Conservation (phyloP, 2,113 vertebrate species). For the Rhynchomys soricoides region DNA sequence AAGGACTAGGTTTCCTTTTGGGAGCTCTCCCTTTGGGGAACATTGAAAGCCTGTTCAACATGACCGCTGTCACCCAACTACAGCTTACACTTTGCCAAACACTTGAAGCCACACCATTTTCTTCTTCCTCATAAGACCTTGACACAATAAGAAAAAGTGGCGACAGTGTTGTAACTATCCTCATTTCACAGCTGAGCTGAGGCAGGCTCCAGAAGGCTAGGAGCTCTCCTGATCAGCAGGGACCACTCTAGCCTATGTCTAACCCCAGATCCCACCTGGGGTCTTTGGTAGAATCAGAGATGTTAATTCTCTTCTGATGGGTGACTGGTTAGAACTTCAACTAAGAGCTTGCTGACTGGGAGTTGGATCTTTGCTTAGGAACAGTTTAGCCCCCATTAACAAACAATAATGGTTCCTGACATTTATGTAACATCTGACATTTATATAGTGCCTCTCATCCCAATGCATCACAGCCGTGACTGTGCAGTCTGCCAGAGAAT, state of each 20-base stretch:
- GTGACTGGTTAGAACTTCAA: neutral
- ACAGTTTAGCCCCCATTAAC: conserved; percentile 55
- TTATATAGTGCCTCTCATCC: conserved; percentile 59
- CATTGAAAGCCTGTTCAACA: neutral
- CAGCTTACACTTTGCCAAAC: neutral
- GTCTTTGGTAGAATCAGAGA: neutral
- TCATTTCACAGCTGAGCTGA: neutral
- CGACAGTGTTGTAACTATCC: neutral
- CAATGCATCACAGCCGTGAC: conserved; percentile 61
- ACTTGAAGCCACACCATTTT: neutral
- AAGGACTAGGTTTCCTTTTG: neutral
- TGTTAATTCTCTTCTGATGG: neutral
- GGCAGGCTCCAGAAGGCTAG: neutral
- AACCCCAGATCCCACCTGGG: neutral
- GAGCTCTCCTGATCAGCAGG: neutral
- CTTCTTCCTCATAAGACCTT: neutral
- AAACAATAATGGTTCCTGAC: conserved; percentile 70
- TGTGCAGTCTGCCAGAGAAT: conserved; percentile 65
- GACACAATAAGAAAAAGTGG: neutral
- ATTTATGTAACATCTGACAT: conserved; percentile 74
- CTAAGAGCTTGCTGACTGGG: conserved; percentile 16
- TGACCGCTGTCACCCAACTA: neutral
- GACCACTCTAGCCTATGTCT: neutral
- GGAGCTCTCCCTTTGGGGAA: neutral
- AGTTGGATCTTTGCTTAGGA: conserved; percentile 57